phyloP scores from a whole-genome alignment of 2,113 vertebrate genomes.

The Thomomys bottae region DNA sequence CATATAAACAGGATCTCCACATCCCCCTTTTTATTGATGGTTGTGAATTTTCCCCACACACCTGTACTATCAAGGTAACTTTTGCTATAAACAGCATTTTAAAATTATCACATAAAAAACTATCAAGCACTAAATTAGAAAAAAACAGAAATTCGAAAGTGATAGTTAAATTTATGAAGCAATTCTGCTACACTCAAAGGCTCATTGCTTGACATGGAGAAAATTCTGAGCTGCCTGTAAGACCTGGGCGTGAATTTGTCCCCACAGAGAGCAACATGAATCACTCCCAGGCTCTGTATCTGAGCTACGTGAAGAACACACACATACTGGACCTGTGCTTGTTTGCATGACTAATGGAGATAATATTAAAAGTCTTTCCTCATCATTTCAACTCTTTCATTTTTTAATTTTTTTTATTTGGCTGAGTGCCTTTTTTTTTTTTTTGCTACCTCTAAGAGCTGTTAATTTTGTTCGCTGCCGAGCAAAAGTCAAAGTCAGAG shows the following conservation, averaged over 20 bases:
- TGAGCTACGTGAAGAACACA: constrained; percentile 68
- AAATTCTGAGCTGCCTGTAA: constrained; percentile 68
- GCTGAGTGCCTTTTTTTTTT: constrained; percentile 81
- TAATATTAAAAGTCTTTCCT: constrained; percentile 85
- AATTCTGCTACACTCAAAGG: constrained; percentile 84
- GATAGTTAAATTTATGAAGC: constrained; percentile 91
- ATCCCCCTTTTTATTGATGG: constrained; percentile 63
- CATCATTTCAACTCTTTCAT: constrained; percentile 77
- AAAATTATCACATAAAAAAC: constrained; percentile 89
- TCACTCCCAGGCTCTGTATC: constrained; percentile 58
- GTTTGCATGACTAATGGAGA: constrained; percentile 88
- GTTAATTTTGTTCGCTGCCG: constrained; percentile 91
- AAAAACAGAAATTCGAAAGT: constrained; percentile 85
- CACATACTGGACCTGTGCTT: constrained; percentile 70
- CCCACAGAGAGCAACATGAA: not conserved
- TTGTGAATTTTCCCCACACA: constrained; percentile 75
- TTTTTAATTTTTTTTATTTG: constrained; percentile 82
- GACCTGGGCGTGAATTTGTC: constrained; percentile 66
- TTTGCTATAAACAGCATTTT: constrained; percentile 88
- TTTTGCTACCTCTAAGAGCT: constrained; percentile 89
- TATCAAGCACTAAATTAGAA: constrained; percentile 89
- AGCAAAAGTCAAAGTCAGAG: constrained; percentile 93
- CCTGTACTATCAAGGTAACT: constrained; percentile 87
- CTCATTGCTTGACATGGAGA: constrained; percentile 84
- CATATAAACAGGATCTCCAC: not conserved